These are phyloP conservation scores for Pelusios castaneus DNA, from an alignment of 2,113 vertebrate species.

Conservation along the genomic window DNA sequence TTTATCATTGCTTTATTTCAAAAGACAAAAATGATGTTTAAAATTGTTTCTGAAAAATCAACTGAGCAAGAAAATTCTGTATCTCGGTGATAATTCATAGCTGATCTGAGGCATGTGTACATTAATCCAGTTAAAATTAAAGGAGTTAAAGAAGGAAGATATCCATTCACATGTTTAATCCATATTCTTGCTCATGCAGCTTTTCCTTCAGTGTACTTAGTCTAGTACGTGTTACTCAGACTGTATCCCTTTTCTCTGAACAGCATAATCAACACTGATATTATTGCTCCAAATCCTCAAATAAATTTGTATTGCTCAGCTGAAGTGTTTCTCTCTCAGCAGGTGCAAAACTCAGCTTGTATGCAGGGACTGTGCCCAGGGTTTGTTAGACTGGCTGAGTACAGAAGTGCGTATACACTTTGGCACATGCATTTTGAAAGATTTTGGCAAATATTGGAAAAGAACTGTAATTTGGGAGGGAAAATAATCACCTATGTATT, in stretches of 20 bases:
- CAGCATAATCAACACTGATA: not conserved
- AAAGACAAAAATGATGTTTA: not conserved
- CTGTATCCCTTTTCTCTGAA: not conserved
- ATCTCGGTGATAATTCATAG: not conserved
- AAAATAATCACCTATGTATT: no score
- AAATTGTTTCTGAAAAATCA: not conserved
- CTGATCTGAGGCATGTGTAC: not conserved
- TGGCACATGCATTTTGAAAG: rapidly evolving
- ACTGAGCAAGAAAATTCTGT: not conserved
- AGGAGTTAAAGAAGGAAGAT: not conserved
- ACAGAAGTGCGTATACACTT: not conserved
- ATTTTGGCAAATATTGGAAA: not conserved
- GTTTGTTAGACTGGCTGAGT: not conserved
- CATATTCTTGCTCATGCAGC: not conserved
- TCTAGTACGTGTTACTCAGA: not conserved
- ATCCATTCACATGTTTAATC: not conserved
- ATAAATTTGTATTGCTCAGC: not conserved
- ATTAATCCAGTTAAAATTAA: not conserved
- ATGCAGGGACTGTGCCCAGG: not conserved
- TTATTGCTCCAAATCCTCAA: not conserved
- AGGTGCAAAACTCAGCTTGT: not conserved
- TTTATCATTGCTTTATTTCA: not conserved
- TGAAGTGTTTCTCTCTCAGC: not conserved
- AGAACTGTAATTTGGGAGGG: no score
- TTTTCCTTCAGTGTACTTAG: not conserved